Conservation (phyloP, 2,888 invertebrate genomes). For the Dastarcus helophoroides region DNA sequence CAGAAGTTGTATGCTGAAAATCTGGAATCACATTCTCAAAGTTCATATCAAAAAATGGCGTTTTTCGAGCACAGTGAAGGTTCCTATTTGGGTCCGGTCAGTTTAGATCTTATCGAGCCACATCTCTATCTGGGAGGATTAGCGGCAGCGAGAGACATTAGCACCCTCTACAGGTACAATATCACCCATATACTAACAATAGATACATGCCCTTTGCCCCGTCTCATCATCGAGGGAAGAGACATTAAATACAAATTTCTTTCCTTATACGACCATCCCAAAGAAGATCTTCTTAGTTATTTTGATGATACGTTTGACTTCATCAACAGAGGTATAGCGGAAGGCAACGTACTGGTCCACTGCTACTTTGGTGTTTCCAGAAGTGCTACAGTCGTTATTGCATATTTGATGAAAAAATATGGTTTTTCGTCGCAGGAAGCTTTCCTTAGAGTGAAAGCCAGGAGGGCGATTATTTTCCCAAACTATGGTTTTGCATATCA, state of each 20-base stretch:
- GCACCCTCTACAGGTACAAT: constrained; percentile 50
- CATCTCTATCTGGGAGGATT: constrained; percentile 60
- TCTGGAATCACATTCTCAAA: too few species aligned
- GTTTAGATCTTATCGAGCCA: constrained; percentile 27
- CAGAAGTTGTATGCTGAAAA: too few species aligned
- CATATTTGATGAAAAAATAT: constrained; percentile 79
- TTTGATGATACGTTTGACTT: constrained; percentile 68
- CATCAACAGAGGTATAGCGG: constrained; percentile 54
- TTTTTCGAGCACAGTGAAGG: constrained; percentile 14
- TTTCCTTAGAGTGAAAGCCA: constrained; percentile 54
- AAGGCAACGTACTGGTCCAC: constrained; percentile 70
- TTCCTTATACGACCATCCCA: constrained; percentile 72
- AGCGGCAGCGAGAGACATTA: constrained; percentile 64
- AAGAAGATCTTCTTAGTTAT: constrained; percentile 72
- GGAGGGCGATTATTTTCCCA: constrained; percentile 61
- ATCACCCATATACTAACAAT: constrained; percentile 73
- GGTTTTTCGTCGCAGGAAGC: constrained; percentile 62
- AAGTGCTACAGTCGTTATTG: constrained; percentile 78
- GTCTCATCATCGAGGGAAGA: constrained; percentile 55
- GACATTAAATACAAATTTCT: constrained; percentile 62
- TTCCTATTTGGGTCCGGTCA: constrained; percentile 6
- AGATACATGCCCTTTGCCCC: constrained; percentile 73
- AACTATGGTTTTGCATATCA: constrained; percentile 74
- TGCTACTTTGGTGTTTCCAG: constrained; percentile 88
- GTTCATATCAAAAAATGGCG: too few species aligned